Conservation (phyloP, 2,797 vertebrate genomes). For the Tadarida brasiliensis region DNA sequence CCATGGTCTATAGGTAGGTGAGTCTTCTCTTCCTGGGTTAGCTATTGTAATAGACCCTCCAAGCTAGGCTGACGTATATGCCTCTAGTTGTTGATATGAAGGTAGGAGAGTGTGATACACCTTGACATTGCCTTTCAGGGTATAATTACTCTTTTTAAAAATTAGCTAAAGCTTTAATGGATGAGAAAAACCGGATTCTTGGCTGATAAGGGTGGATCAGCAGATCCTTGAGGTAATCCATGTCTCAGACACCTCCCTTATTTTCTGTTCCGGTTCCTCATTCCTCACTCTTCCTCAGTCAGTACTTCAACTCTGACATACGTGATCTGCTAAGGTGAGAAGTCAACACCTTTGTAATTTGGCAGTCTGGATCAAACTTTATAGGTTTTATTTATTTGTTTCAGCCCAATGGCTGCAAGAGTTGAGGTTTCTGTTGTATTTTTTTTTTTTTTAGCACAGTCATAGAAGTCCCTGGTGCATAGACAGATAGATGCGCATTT, state of each 20-base stretch:
- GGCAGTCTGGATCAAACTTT: not conserved
- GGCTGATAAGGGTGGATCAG: not conserved
- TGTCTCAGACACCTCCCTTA: not conserved
- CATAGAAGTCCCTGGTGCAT: not conserved
- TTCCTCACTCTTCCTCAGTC: not conserved
- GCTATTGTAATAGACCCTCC: not conserved
- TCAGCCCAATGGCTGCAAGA: not conserved
- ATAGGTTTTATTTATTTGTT: not conserved
- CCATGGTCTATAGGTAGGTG: rapidly evolving
- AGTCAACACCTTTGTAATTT: not conserved
- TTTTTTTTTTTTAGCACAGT: not conserved
- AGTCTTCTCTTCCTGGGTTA: not conserved
- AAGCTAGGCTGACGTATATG: not conserved
- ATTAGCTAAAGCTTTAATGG: not conserved
- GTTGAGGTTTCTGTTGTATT: not conserved
- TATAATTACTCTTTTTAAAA: not conserved
- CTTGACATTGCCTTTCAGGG: not conserved
- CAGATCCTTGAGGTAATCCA: not conserved
- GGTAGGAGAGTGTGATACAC: not conserved
- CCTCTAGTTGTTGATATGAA: not conserved
- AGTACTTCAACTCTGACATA: not conserved
- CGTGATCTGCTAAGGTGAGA: not conserved
- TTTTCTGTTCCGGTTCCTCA: not conserved
- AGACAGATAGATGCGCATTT: not conserved
- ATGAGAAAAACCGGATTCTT: not conserved